Evolutionary conservation across 53 echinoderm and acorn worm species (phyloP).

Genomic region (Apostichopus leukothele): DNA sequence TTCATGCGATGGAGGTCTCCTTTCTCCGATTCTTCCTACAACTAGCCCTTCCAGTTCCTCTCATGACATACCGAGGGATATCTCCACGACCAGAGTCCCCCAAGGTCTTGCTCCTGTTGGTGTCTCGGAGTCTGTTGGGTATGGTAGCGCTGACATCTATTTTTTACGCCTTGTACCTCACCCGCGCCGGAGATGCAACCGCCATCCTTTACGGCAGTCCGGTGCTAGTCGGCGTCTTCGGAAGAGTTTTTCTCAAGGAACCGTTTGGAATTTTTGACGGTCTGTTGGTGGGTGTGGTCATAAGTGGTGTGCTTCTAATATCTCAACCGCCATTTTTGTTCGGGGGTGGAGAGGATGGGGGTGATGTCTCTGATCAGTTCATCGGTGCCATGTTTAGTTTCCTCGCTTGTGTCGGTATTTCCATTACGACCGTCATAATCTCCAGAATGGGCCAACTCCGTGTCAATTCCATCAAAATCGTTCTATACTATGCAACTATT

Average conservation of each 20-base stretch:
- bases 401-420: not conserved
- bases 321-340: constrained; percentile 44
- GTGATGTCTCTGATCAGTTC: not conserved
- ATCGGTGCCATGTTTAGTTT: not conserved
- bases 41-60: not conserved
- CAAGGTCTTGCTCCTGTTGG: not conserved
- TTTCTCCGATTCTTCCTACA: constrained; percentile 2
- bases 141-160: not conserved
- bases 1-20: not conserved
- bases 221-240: constrained; percentile 30
- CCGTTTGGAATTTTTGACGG: not conserved
- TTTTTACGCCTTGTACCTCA: constrained; percentile 11
- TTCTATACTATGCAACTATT: not conserved
- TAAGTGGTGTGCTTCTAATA: constrained; percentile 32
- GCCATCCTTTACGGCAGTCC: constrained; percentile 18
- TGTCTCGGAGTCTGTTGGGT: constrained; percentile 8
- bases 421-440: not conserved
- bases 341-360: not conserved
- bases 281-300: not conserved
- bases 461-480: constrained; percentile 17
- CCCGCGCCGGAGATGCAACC: constrained; percentile 15
- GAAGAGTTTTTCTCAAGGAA: constrained; percentile 31
- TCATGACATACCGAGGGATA: constrained; percentile 5
- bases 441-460: constrained; percentile 9
- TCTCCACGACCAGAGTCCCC: not conserved